Evolutionary conservation across 2,888 invertebrate species (phyloP).

Genomic region (Neuroscelio doddi): DNA sequence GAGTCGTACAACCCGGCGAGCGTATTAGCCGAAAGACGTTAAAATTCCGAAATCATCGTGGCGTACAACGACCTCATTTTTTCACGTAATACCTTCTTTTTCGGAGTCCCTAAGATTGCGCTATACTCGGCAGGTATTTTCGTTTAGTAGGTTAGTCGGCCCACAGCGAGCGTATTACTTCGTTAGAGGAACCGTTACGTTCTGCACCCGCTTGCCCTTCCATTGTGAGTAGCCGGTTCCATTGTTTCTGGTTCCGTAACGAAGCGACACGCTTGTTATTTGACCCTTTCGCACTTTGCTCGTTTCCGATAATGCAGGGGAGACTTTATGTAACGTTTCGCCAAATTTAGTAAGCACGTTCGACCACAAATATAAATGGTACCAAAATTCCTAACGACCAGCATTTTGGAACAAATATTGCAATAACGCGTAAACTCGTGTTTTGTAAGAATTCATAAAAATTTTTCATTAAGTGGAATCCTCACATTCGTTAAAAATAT

Average conservation of each 20-base stretch:
- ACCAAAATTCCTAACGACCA: too few relatives aligned
- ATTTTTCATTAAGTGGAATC: too few relatives aligned
- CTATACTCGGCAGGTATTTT: constrained; percentile 47
- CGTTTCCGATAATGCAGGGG: neutral
- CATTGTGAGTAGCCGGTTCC: constrained; percentile 52
- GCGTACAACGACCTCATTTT: constrained; percentile 44
- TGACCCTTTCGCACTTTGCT: neutral
- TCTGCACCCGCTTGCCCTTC: constrained; percentile 56
- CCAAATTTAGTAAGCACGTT: too few relatives aligned
- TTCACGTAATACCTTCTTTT: constrained; percentile 39
- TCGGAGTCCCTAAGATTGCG: constrained; percentile 43
- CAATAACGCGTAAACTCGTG: too few relatives aligned
- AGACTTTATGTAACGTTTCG: constrained; percentile 18
- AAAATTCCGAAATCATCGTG: constrained; percentile 15
- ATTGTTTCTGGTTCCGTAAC: constrained; percentile 53
- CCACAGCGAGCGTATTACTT: constrained; percentile 52
- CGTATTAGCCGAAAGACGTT: constrained; percentile 14
- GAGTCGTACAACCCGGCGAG: neutral
- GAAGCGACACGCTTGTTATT: constrained; percentile 16
- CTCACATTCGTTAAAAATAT: too few relatives aligned
- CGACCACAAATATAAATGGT: too few relatives aligned
- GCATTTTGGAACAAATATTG: too few relatives aligned
- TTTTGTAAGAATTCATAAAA: too few relatives aligned
- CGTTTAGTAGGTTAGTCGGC: constrained; percentile 64
- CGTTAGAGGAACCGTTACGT: constrained; percentile 61